These are phyloP conservation scores for Danio rerio DNA, from an alignment of 2,113 vertebrate species.

Conservation along the genomic window GRCz12tu NC_133180.1:35923001-35923500, in stretches of 20 bases:
- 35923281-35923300: neutral
- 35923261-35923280: neutral
- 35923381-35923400: neutral
- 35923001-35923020: neutral
- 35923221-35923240: neutral
- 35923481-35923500: neutral
- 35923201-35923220: neutral
- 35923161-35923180: no score
- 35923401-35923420: neutral
- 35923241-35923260: neutral
- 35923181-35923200: neutral
- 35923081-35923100: conserved; percentile 70
- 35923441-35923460: neutral
- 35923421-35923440: neutral
- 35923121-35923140: neutral
- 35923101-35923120: conserved; percentile 5
- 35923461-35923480: neutral
- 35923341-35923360: neutral
- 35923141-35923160: neutral
- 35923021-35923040: neutral
- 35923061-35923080: conserved; percentile 66
- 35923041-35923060: neutral
- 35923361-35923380: neutral
- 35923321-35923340: neutral
- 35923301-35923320: neutral